These are phyloP conservation scores for Drosophila prolongata DNA, from an alignment of 2,888 invertebrate genomes.

Conservation along the genomic window DNA sequence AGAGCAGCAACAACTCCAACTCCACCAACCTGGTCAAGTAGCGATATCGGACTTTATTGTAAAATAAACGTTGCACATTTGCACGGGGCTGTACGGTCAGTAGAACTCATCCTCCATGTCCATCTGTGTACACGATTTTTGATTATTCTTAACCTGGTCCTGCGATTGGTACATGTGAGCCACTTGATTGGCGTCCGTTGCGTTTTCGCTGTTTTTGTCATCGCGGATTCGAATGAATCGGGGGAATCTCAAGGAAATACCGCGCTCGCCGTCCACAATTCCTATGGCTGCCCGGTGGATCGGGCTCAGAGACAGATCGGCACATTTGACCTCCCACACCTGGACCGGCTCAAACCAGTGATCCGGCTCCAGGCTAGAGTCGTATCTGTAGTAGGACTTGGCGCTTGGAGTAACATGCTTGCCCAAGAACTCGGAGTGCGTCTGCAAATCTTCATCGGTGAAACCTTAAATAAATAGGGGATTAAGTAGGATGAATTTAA, in stretches of 20 bases:
- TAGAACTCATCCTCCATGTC: constrained; percentile 83
- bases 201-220: constrained; percentile 96
- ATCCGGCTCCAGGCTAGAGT: constrained; percentile 90
- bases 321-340: constrained; percentile 99
- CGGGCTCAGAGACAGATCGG: constrained; percentile 98
- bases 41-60: constrained; percentile 21
- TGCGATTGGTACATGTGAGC: constrained; percentile 96
- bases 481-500: background rate
- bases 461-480: constrained; percentile 89
- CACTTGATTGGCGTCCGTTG: constrained; percentile 95
- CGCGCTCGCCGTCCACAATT: constrained; percentile 94
- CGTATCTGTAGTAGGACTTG: constrained; percentile 92
- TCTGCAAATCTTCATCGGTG: constrained; percentile 93
- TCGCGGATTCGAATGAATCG: constrained; percentile 94
- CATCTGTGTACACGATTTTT: constrained; percentile 48
- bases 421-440: constrained; percentile 91
- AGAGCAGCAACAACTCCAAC: constrained; percentile 42
- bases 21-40: constrained; percentile 12
- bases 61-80: constrained; percentile 14
- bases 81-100: constrained; percentile 46
- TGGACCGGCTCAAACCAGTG: constrained; percentile 94
- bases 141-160: constrained; percentile 93
- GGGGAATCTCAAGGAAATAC: constrained; percentile 97
- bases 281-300: constrained; percentile 95
- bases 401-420: constrained; percentile 90